Base-by-base conservation (phyloP, 2,797 vertebrate genomes). In the Vipera ursinii region DNA sequence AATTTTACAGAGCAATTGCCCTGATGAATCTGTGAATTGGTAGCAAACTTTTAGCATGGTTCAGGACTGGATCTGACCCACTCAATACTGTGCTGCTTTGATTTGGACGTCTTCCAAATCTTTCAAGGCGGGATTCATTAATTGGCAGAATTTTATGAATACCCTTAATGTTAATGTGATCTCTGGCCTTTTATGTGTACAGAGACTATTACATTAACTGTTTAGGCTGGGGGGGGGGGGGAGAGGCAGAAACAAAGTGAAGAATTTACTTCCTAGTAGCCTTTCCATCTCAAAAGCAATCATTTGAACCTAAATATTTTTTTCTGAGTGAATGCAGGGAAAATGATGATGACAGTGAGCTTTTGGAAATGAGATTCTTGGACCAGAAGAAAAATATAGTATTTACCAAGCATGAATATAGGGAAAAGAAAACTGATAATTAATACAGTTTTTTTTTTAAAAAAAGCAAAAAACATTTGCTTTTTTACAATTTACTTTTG, bases 401-500 rank as follows among this genome's bases (percentile, higher is more conserved):
- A 38, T 60, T 63, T n/a, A 55, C 51, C 85, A 7, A 87, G 85
- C 85, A 65, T 56, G 85, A 32, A 59, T 59, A 60, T 14, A 44
- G 24, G 28, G 4, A 63, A 6, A 53, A 65, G 60, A n/a, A 69
- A 55, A 65, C 14, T 48, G 38, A 65, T 26, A 51, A 91, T 87
- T 26, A 20, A 38, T 55, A 32, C 86, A 65, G 3, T 10, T 20
- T 38, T 56, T 2, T 22, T 87, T 69, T 28, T 4, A 28, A 32
- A 32, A 28, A 26, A 9, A 85, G 14, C 3, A 78, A 26, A 26
- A 26, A 48, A 32, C 86, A n/a, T 56, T 13, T 53, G 51, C 51
- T 53, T 53, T 53, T 53, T 96, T 95, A 93, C 89, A 26, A 92
- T 96, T 95, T 95, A 69, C 6, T 91, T 95, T 93, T 20, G 85